Conservation (phyloP, 2,888 invertebrate species). For the Stratiomys singularior region DNA sequence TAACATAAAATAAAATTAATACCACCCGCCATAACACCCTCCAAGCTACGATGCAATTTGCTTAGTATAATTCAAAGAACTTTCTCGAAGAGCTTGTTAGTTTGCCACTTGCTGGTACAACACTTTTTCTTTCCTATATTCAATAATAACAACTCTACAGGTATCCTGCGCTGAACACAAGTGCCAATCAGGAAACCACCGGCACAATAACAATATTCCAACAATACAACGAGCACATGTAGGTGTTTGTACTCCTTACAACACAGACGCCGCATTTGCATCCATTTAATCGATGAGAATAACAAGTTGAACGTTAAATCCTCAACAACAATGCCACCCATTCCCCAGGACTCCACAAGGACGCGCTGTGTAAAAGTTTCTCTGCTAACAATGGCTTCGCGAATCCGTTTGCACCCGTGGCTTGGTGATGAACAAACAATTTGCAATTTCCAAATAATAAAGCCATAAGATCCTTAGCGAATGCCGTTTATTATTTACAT, state of each 20-base stretch:
- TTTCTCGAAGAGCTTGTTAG: too few relatives aligned
- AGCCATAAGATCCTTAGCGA: conserved; percentile 18
- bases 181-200: too few relatives aligned
- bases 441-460: conserved; percentile 29
- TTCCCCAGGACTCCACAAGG: neutral
- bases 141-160: too few relatives aligned
- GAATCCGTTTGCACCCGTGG: conserved; percentile 7
- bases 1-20: too few relatives aligned
- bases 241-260: neutral
- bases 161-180: too few relatives aligned
- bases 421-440: neutral
- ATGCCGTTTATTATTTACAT: conserved; percentile 27
- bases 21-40: too few relatives aligned
- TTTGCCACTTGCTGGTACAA: too few relatives aligned
- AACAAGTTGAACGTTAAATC: neutral
- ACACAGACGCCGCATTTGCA: neutral
- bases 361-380: neutral
- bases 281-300: conserved; percentile 4
- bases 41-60: too few relatives aligned
- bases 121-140: too few relatives aligned
- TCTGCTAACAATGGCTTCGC: conserved; percentile 22
- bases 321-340: too few relatives aligned
- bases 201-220: neutral
- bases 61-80: too few relatives aligned
- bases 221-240: neutral